phyloP scores from a whole-genome alignment of 2,797 vertebrate genomes.

The Ceryle rudis region DNA sequence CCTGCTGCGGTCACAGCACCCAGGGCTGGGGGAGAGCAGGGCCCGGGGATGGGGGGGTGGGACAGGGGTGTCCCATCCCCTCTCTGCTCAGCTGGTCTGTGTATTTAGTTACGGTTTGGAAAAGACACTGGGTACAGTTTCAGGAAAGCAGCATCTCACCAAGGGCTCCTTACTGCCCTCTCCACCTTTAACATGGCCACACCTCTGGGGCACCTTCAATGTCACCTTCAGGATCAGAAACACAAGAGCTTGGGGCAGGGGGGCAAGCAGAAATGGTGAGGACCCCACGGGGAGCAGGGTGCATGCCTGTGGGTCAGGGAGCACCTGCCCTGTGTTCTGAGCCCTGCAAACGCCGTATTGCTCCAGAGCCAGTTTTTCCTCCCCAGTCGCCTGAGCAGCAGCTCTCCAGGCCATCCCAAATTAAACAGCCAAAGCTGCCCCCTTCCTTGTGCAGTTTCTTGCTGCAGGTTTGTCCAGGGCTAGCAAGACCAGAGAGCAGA shows the following conservation, averaged over 20 bases:
- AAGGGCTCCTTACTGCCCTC: not conserved
- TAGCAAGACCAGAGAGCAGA: not conserved
- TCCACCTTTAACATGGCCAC: not conserved
- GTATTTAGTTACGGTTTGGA: not conserved
- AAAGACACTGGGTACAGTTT: not conserved
- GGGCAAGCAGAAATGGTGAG: not conserved
- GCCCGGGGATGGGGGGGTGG: not conserved
- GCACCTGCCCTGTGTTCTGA: fast-evolving
- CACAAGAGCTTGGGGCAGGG: not conserved
- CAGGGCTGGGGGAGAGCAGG: not conserved
- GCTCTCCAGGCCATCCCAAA: not conserved
- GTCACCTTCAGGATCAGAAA: not conserved
- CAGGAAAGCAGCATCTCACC: not conserved
- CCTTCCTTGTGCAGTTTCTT: not conserved
- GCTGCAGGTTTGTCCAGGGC: not conserved
- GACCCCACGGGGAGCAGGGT: not conserved
- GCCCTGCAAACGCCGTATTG: not conserved
- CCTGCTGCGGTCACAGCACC: not conserved
- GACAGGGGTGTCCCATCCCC: too few species aligned
- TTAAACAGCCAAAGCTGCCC: not conserved
- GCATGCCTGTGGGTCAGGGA: fast-evolving
- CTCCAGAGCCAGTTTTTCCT: not conserved
- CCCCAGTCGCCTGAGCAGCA: fast-evolving
- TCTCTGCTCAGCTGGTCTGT: not conserved
- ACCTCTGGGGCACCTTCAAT: not conserved